Conservation (phyloP, 2,113 vertebrate genomes). For the Bufo bufo region DNA sequence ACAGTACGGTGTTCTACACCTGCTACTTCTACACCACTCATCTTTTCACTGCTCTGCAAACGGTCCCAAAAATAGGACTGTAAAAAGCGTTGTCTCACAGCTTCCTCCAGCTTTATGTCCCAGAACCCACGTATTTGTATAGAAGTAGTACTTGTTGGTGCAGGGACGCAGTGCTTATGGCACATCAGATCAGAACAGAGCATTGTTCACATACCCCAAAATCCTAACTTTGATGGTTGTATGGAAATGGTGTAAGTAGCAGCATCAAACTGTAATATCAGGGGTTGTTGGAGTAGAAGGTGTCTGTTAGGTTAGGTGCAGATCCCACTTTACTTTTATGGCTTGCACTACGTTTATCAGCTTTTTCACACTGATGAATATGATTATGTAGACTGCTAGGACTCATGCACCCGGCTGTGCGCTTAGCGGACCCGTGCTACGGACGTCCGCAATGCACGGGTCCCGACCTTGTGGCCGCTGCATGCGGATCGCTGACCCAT, state of each 20-base stretch:
- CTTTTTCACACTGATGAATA: not conserved
- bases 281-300: not conserved
- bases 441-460: no score
- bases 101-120: not conserved
- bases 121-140: not conserved
- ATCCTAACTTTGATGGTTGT: no score
- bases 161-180: not conserved
- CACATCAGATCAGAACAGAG: not conserved
- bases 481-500: no score
- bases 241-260: not conserved
- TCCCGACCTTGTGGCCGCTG: no score
- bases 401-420: no score
- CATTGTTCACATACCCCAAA: not conserved
- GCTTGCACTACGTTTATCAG: not conserved
- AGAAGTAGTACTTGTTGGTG: not conserved
- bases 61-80: not conserved
- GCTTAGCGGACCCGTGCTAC: no score
- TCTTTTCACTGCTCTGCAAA: constrained; percentile 8
- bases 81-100: not conserved
- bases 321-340: not conserved
- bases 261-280: not conserved
- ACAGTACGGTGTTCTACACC: not conserved
- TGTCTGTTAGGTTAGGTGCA: no score
- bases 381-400: no score
- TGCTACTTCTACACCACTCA: not conserved